Evolutionary conservation across 2,888 invertebrate species (phyloP).

Genomic region (Hirtodrosophila alboralis): DNA sequence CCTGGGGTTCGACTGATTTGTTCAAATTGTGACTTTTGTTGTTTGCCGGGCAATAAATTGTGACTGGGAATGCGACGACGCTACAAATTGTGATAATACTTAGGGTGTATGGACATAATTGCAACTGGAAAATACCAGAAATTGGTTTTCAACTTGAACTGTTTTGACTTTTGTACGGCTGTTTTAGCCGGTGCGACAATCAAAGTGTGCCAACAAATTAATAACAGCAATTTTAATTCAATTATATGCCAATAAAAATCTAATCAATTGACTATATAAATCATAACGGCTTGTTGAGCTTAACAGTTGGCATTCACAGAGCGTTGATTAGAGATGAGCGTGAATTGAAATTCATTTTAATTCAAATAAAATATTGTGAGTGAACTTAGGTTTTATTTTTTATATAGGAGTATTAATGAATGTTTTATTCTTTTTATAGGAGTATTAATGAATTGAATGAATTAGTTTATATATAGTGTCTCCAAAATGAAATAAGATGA

Average conservation of each 20-base stretch:
- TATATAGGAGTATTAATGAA: too few species aligned
- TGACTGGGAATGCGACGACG: not conserved
- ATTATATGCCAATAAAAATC: conserved; percentile 80
- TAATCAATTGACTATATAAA: conserved; percentile 72
- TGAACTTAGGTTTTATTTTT: too few species aligned
- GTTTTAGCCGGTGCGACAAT: conserved; percentile 45
- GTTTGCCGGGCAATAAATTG: too few species aligned
- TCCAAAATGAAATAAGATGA: too few species aligned
- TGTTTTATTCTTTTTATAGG: too few species aligned
- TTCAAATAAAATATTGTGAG: too few species aligned
- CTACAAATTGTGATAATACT: conserved; percentile 36
- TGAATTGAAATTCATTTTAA: too few species aligned
- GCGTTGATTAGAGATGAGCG: too few species aligned
- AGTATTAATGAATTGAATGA: too few species aligned
- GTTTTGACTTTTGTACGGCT: conserved; percentile 30
- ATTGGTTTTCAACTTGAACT: conserved; percentile 28
- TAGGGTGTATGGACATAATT: conserved; percentile 32
- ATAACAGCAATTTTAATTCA: conserved; percentile 69
- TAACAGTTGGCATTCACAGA: not conserved
- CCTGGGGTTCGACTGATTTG: too few species aligned
- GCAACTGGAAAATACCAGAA: conserved; percentile 76
- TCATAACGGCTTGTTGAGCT: not conserved
- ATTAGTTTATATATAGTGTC: too few species aligned
- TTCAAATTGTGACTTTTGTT: too few species aligned
- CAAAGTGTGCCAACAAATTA: conserved; percentile 62